Base-by-base conservation (phyloP, 1,140 invertebrate species). In the Lepidotrigona ventralis region DNA sequence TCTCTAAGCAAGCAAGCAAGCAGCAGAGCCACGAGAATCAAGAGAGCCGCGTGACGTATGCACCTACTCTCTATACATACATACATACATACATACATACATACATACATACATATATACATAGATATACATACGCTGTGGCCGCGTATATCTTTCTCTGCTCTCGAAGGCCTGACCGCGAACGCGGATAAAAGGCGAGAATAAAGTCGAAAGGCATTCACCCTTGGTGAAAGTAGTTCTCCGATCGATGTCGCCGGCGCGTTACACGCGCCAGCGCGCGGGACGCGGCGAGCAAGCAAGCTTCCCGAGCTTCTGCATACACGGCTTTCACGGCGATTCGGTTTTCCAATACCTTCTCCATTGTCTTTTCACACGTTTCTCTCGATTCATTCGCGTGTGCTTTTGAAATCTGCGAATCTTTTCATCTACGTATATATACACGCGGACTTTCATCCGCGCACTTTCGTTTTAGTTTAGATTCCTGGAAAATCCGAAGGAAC, bases 221-320 rank as follows among this genome's bases (percentile, higher is more conserved):
- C 90, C 90, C 90, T 91, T 90, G 86, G 89, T 91, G 88, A 91
- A 91, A 91, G 89, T 91, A 90, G 87, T 89, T 88, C 84, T 82
- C 56, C 86, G 87, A 88, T 88, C 87, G 87, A 88, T 88, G 87
- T 88, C 88, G 80, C 78, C 76, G 85, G 58, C 76, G 39, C 78
- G 87, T 76, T 79, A 83, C 60, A 29, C 83, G 56, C 54, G n/a
- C 71, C 58, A 68, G 66, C 68, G 68, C 68, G 21, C 68, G 46
- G 29, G 17, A 51, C 14, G 29, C 19, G 77, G n/a, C 77, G 26
- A 85, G 83, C 33, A 33, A 8, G 6, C 39, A 46, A 46, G 39
- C 39, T 46, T 8, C 79, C 54, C 39, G 33, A 76, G 72, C 72
- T 86, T 85, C 33, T 79, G 53, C 33, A 64, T 79, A 39, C 33